These are phyloP conservation scores for Dicyrtoma fusca DNA, from an alignment of 2,888 invertebrate species.

Conservation along the genomic window DNA sequence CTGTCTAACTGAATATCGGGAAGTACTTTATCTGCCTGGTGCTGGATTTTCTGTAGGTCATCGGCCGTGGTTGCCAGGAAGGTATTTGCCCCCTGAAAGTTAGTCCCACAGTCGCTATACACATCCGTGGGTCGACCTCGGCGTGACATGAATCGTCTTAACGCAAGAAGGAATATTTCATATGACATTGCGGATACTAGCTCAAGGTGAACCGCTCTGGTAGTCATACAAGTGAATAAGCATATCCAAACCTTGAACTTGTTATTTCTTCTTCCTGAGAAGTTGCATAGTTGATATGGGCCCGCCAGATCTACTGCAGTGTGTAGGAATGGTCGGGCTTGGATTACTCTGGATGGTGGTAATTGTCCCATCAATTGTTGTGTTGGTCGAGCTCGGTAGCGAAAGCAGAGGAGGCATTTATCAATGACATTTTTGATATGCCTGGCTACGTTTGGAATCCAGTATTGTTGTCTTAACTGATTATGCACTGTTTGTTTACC, in stretches of 20 bases:
- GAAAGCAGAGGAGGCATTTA: not conserved
- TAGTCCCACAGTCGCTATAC: too few species aligned
- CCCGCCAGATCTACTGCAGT: not conserved
- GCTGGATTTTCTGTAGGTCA: too few species aligned
- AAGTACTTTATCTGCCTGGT: too few species aligned
- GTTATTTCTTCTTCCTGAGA: not conserved
- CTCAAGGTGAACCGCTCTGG: too few species aligned
- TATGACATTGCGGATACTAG: too few species aligned
- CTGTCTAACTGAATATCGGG: not conserved
- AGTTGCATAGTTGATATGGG: not conserved
- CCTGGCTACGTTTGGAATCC: not conserved
- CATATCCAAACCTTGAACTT: not conserved
- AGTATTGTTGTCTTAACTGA: not conserved
- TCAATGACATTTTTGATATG: not conserved
- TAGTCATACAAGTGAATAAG: not conserved
- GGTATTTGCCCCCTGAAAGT: too few species aligned
- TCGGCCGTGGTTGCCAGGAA: too few species aligned
- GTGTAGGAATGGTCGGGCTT: not conserved
- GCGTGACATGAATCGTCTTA: too few species aligned
- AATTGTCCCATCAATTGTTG: not conserved
- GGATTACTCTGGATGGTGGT: not conserved
- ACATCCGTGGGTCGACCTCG: too few species aligned
- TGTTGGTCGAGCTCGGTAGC: not conserved
- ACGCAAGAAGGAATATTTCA: too few species aligned
- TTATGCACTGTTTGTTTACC: not conserved